These are phyloP conservation scores for Pantelozetes paolii DNA, from an alignment of 2,888 invertebrate species.

Conservation along the genomic window DNA sequence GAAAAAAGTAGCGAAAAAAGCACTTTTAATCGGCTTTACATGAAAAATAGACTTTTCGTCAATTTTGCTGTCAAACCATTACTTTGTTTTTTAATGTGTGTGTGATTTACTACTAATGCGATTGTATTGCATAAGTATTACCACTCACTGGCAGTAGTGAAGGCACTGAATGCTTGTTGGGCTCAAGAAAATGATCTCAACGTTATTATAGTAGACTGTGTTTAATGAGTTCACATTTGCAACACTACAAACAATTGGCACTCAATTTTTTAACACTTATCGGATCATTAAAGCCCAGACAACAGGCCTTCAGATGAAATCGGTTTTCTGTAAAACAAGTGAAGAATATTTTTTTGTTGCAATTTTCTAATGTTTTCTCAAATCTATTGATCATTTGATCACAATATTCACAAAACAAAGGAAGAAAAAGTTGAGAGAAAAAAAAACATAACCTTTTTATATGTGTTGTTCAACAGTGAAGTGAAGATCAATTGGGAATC, in stretches of 20 bases:
- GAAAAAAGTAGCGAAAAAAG: not conserved
- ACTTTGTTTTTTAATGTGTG: not conserved
- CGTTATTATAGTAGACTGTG: not conserved
- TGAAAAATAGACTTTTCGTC: not conserved
- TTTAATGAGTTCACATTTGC: slow-evolving; percentile 13
- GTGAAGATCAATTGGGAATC: no score
- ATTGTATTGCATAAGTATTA: not conserved
- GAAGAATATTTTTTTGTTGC: not conserved
- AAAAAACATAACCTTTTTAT: no score
- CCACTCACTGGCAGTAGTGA: no score
- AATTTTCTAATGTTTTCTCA: not conserved
- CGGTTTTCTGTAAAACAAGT: not conserved
- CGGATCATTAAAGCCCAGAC: slow-evolving; percentile 2
- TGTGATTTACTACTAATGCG: slow-evolving; percentile 3
- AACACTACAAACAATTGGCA: slow-evolving; percentile 3
- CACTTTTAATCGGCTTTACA: not conserved
- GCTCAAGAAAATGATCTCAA: not conserved
- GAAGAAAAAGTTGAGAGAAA: no score
- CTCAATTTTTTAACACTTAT: slow-evolving; percentile 6
- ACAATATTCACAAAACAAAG: no score
- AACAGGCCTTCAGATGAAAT: not conserved
- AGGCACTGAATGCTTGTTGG: not conserved
- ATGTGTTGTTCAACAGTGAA: no score
- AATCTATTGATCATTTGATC: no score
- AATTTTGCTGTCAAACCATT: not conserved